Evolutionary conservation across 2,113 vertebrate genomes (phyloP).

Genomic region (Formicarius rufipectus): DNA sequence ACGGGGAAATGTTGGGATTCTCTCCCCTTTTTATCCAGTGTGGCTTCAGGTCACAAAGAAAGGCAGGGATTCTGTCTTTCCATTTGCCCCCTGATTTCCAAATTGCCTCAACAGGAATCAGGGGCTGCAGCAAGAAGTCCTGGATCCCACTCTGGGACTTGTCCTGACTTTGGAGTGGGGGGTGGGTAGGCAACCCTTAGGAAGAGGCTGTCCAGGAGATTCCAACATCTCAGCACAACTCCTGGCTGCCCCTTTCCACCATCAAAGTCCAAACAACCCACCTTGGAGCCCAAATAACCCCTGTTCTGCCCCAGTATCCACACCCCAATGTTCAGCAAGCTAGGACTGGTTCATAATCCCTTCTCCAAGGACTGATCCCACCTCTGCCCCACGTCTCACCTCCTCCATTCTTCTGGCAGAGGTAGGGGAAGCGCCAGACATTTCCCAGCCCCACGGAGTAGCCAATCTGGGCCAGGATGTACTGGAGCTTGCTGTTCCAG

Average conservation of each 20-base stretch:
- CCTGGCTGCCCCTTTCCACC: neutral
- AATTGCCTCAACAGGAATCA: neutral
- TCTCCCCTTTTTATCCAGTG: neutral
- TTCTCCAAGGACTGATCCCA: neutral
- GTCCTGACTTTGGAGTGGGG: rapidly evolving
- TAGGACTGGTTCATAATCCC: rapidly evolving
- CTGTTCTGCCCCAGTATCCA: rapidly evolving
- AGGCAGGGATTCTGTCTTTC: neutral
- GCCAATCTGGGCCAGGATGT: slow-evolving; percentile 97
- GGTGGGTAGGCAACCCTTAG: rapidly evolving
- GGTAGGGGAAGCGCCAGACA: slow-evolving; percentile 97
- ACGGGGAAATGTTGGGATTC: neutral
- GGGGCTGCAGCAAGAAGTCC: neutral
- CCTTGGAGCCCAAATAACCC: neutral
- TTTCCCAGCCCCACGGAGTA: slow-evolving; percentile 97
- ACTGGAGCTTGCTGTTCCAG: slow-evolving; percentile 98
- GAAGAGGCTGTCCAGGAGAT: neutral
- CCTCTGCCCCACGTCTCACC: slow-evolving; percentile 76
- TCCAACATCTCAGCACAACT: neutral
- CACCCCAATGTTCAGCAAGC: rapidly evolving
- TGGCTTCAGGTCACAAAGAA: neutral
- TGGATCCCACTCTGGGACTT: neutral
- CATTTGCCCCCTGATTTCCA: neutral
- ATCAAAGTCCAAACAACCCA: neutral
- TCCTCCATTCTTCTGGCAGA: slow-evolving; percentile 99